phyloP scores from a whole-genome alignment of 2,797 vertebrate species.

The Takifugu ocellatus region DNA sequence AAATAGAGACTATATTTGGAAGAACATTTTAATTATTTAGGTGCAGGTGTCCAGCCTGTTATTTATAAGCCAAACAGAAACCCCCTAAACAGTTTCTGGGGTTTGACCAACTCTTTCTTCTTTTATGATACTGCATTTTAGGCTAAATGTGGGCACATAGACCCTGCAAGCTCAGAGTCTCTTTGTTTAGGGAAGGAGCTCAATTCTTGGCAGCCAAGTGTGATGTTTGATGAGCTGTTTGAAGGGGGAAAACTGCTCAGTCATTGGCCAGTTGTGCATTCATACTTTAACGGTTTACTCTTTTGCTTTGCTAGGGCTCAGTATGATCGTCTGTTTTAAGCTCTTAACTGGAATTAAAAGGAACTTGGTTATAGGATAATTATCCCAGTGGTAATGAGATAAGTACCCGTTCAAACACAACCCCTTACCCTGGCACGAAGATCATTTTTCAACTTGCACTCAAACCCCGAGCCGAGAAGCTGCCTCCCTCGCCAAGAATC shows the following conservation, averaged over 20 bases:
- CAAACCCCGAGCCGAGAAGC: background rate
- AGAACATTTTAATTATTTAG: conserved; percentile 32
- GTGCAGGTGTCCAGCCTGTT: conserved; percentile 29
- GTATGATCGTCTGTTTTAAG: too few relatives aligned
- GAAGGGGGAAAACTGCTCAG: background rate
- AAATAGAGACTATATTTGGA: conserved; percentile 25
- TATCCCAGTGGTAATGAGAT: too few relatives aligned
- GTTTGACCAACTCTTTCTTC: background rate
- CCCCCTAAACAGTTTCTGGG: conserved; percentile 5
- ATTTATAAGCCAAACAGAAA: background rate
- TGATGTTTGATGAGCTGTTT: conserved; percentile 41
- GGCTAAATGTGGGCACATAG: conserved; percentile 15
- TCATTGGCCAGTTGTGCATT: background rate
- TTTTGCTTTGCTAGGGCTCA: background rate
- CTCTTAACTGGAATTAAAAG: too few relatives aligned
- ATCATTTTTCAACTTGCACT: conserved; percentile 1
- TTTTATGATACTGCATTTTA: conserved; percentile 27
- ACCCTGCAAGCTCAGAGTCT: conserved; percentile 24
- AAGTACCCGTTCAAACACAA: too few relatives aligned
- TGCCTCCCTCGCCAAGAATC: background rate
- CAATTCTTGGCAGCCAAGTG: conserved; percentile 52
- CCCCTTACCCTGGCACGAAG: too few relatives aligned
- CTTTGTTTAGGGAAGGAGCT: conserved; percentile 50
- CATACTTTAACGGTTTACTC: conserved; percentile 4
- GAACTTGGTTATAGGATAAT: too few relatives aligned